These are phyloP conservation scores for Hystrix cristata DNA, from an alignment of 2,113 vertebrate genomes.

Conservation along the genomic window DNA sequence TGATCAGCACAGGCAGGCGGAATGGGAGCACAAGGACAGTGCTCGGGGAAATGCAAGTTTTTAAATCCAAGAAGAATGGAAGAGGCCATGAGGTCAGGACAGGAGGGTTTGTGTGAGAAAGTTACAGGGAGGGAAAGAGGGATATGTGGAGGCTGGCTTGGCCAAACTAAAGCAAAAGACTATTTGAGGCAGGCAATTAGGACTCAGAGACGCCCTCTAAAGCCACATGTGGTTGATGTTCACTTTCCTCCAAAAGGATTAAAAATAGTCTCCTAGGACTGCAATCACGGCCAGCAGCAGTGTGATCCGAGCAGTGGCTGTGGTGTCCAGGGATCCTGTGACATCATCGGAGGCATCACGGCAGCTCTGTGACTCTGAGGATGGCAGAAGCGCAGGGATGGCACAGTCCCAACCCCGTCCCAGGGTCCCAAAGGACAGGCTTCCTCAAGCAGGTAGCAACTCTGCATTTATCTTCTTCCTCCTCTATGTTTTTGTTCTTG, in stretches of 20 bases:
- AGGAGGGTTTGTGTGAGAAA: background rate
- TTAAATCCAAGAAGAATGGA: background rate
- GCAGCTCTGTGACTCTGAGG: background rate
- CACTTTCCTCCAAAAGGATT: background rate
- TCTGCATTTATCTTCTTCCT: background rate
- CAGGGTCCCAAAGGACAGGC: background rate
- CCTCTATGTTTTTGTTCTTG: background rate
- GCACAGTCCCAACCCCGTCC: background rate
- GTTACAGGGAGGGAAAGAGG: background rate
- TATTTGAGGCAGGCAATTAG: background rate
- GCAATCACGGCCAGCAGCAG: background rate
- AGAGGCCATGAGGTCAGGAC: background rate
- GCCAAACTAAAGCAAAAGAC: background rate
- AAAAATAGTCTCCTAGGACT: background rate
- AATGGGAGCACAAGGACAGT: background rate
- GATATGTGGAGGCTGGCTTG: background rate
- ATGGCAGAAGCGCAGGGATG: too few species aligned
- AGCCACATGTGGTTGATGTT: background rate
- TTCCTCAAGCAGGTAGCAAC: background rate
- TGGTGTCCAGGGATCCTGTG: background rate
- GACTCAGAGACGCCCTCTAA: background rate
- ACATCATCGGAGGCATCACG: background rate
- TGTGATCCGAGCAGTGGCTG: background rate
- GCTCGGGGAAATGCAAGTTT: background rate
- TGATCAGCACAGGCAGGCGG: background rate